Conservation (phyloP, 2,797 vertebrate species). For the Sternotherus odoratus region DNA sequence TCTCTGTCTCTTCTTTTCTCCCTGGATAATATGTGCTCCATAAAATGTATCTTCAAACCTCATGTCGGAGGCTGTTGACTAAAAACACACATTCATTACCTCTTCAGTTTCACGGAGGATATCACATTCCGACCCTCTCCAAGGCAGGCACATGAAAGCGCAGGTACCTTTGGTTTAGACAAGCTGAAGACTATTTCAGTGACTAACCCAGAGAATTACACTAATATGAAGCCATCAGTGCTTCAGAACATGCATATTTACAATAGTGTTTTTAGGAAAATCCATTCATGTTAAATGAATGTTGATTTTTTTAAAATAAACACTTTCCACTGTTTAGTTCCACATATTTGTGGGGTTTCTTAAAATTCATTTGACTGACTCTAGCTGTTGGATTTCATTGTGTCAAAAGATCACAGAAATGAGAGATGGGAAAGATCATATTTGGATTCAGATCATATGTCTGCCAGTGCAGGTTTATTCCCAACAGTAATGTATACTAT, state of each 20-base stretch:
- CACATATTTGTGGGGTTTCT: neutral
- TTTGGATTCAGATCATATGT: neutral
- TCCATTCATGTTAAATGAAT: neutral
- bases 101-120: neutral
- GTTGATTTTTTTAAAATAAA: rapidly evolving
- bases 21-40: conserved; percentile 85
- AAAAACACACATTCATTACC: conserved; percentile 53
- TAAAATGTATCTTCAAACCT: conserved; percentile 95
- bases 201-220: neutral
- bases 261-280: neutral
- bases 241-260: neutral
- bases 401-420: neutral
- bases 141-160: neutral
- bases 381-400: neutral
- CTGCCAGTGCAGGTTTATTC: neutral
- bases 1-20: conserved; percentile 92
- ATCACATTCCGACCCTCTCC: neutral
- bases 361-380: neutral
- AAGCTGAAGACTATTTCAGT: neutral
- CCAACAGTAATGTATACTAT: neutral
- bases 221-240: neutral
- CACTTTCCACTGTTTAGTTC: neutral
- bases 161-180: neutral
- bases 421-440: neutral
- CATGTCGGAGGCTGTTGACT: conserved; percentile 98